Evolutionary conservation across 1,140 invertebrate species (phyloP).

Genomic region (Meloidogyne exigua): DNA sequence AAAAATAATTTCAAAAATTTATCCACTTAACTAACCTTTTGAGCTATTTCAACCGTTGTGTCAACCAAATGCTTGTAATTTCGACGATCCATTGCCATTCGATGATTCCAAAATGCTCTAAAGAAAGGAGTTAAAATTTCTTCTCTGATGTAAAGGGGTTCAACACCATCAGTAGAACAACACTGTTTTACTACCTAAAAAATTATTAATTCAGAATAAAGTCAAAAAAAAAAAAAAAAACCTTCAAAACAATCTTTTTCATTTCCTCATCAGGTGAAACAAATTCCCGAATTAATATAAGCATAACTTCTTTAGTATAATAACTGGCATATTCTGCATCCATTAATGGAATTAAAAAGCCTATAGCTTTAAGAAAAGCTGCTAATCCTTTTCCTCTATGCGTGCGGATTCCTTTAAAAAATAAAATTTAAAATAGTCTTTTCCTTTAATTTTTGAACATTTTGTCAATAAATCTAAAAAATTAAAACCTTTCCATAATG

Average conservation of each 20-base stretch:
- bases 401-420: constrained; percentile 79
- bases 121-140: constrained; percentile 98
- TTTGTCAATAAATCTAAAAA: too few relatives aligned
- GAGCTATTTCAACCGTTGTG: constrained; percentile 98
- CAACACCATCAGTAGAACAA: constrained; percentile 98
- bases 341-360: constrained; percentile 98
- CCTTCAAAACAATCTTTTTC: constrained; percentile 99
- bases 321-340: constrained; percentile 99
- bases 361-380: constrained; percentile 97
- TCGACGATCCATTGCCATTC: constrained; percentile 94
- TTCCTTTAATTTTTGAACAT: too few relatives aligned
- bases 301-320: constrained; percentile 98
- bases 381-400: constrained; percentile 97
- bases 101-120: constrained; percentile 99
- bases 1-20: too few relatives aligned
- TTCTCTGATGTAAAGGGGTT: constrained; percentile 96
- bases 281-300: constrained; percentile 97
- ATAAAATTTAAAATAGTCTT: not conserved
- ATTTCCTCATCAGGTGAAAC: constrained; percentile 99
- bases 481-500: constrained; percentile 81
- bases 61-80: constrained; percentile 97
- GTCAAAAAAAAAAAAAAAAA: constrained; percentile 57
- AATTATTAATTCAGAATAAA: constrained; percentile 47
- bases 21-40: too few relatives aligned
- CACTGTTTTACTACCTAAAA: constrained; percentile 96